These are phyloP conservation scores for Mythimna pallens DNA, from an alignment of 2,888 invertebrate genomes.

Conservation along the genomic window DNA sequence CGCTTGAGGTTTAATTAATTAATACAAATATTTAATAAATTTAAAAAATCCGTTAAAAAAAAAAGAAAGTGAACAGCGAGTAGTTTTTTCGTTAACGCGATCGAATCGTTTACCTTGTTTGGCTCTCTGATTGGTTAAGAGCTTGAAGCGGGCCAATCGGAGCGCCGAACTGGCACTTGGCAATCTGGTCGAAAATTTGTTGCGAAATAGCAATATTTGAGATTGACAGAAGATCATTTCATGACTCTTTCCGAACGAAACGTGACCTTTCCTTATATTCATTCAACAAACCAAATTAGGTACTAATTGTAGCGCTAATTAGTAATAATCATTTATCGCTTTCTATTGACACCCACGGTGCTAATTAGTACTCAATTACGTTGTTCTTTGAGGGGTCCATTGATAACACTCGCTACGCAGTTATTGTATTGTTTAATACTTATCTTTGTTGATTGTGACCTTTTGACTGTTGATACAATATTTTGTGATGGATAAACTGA, in stretches of 20 bases:
- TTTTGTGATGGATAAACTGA: conserved; percentile 6
- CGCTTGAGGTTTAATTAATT: no score
- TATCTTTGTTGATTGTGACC: conserved; percentile 60
- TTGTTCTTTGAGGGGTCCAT: conserved; percentile 49
- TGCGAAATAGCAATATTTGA: background rate
- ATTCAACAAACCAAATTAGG: conserved; percentile 16
- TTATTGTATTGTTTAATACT: conserved; percentile 60
- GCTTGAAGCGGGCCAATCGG: no score
- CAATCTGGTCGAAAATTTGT: no score
- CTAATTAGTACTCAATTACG: conserved; percentile 49
- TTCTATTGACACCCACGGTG: conserved; percentile 28
- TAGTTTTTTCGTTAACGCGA: no score
- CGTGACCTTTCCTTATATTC: conserved; percentile 3
- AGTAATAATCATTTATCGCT: conserved; percentile 8
- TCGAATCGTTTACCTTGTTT: no score
- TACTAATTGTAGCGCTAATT: conserved; percentile 29
- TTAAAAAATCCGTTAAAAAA: no score
- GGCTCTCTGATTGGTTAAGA: no score
- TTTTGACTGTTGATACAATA: conserved; percentile 54
- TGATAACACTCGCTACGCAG: conserved; percentile 58
- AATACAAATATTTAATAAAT: no score
- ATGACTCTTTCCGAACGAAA: background rate
- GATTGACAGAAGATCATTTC: conserved; percentile 6
- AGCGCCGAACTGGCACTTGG: no score
- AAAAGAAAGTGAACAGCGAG: no score